phyloP scores from a whole-genome alignment of 2,113 vertebrate species.

The Nicator chloris region DNA sequence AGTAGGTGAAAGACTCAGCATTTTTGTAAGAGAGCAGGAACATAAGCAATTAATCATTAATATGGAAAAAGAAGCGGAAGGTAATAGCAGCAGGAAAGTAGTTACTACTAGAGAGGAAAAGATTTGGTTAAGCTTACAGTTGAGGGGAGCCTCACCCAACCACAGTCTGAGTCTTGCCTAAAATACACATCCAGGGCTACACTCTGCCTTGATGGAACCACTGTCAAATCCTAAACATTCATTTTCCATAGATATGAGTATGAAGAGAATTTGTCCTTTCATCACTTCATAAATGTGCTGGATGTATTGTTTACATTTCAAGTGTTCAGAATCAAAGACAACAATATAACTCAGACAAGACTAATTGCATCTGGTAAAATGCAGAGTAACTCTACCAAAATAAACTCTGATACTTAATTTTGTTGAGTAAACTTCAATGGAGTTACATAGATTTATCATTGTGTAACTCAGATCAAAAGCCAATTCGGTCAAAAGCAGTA shows the following conservation, averaged over 20 bases:
- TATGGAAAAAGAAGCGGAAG: background rate
- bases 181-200: background rate
- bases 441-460: background rate
- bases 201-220: background rate
- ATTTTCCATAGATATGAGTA: background rate
- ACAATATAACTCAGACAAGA: background rate
- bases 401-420: background rate
- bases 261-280: background rate
- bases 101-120: background rate
- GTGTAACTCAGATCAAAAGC: background rate
- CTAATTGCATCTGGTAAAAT: background rate
- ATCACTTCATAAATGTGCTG: background rate
- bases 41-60: constrained; percentile 32
- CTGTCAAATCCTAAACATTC: background rate
- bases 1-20: constrained; percentile 48
- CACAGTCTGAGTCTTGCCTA: background rate
- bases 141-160: background rate
- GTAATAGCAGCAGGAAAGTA: background rate
- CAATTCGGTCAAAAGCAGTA: background rate
- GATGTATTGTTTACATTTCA: background rate
- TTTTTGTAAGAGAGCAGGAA: constrained; percentile 24
- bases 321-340: background rate
- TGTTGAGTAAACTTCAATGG: background rate
- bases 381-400: background rate
- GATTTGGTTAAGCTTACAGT: background rate